Percentiles rank a stretch among this genome's conserved stretches.
phyloP scores from a whole-genome alignment of 2,797 vertebrate species.

The Argya squamiceps region DNA sequence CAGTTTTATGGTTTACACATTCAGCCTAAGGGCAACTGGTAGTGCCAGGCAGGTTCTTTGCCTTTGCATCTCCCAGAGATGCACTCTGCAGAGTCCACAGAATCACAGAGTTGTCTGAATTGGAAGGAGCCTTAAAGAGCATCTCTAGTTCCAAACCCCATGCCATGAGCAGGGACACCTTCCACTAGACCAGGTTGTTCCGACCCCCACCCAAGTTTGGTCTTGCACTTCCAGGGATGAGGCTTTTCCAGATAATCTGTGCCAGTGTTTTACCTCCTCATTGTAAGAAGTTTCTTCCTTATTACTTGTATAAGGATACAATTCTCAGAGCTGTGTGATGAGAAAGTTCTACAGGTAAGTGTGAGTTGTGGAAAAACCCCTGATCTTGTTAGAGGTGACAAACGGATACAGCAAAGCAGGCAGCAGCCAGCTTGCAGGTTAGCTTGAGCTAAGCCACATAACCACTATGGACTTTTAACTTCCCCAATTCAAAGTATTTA shows the following conservation, averaged over 20 bases:
- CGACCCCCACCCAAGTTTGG: background rate
- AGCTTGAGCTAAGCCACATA: background rate
- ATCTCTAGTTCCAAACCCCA: background rate
- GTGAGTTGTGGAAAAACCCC: rapidly evolving
- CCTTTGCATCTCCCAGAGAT: background rate
- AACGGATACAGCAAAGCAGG: background rate
- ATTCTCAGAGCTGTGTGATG: background rate
- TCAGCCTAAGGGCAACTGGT: background rate
- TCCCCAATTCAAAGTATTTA: background rate
- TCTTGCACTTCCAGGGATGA: background rate
- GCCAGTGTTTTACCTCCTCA: background rate
- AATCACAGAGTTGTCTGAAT: background rate
- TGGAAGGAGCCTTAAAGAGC: background rate
- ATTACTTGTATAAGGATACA: rapidly evolving
- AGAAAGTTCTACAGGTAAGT: background rate
- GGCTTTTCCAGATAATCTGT: background rate
- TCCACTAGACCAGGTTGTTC: background rate
- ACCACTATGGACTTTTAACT: background rate
- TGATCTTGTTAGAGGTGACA: background rate
- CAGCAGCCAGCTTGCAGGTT: background rate
- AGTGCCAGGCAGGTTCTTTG: background rate
- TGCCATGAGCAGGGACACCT: background rate
- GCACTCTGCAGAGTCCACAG: background rate
- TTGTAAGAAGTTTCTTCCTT: background rate
- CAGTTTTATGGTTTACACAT: background rate